These are phyloP conservation scores for Catagonus wagneri DNA, from an alignment of 2,113 vertebrate species.

Conservation along the genomic window DNA sequence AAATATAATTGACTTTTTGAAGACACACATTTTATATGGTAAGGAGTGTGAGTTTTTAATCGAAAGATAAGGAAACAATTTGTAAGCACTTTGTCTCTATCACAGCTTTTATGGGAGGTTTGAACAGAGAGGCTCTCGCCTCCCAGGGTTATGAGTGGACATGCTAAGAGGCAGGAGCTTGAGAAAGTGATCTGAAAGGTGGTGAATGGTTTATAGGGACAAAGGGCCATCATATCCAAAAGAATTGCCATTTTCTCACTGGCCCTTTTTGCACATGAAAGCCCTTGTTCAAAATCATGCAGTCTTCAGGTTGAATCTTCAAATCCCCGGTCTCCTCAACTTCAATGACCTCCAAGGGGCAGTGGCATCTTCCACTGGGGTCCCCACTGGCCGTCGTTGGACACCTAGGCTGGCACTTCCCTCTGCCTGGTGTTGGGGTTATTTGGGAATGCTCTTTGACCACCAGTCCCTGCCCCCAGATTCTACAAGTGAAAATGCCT, in stretches of 20 bases:
- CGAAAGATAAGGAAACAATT: not conserved
- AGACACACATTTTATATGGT: not conserved
- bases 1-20: slow-evolving; percentile 19
- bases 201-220: not conserved
- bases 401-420: not conserved
- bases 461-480: not conserved
- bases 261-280: not conserved
- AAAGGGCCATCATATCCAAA: not conserved
- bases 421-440: not conserved
- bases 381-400: not conserved
- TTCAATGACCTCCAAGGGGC: not conserved
- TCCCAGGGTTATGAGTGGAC: not conserved
- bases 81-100: not conserved
- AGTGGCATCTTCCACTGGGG: not conserved
- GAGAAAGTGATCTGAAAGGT: not conserved
- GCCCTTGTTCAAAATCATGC: not conserved
- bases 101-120: not conserved
- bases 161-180: not conserved
- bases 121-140: not conserved
- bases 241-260: not conserved
- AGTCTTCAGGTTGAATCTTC: not conserved
- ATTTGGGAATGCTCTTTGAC: not conserved
- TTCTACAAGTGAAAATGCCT: not conserved
- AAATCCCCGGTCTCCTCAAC: not conserved
- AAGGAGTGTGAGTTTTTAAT: slow-evolving; percentile 26